phyloP scores from a whole-genome alignment of 2,888 invertebrate species.

The Liodrosophila aerea region DNA sequence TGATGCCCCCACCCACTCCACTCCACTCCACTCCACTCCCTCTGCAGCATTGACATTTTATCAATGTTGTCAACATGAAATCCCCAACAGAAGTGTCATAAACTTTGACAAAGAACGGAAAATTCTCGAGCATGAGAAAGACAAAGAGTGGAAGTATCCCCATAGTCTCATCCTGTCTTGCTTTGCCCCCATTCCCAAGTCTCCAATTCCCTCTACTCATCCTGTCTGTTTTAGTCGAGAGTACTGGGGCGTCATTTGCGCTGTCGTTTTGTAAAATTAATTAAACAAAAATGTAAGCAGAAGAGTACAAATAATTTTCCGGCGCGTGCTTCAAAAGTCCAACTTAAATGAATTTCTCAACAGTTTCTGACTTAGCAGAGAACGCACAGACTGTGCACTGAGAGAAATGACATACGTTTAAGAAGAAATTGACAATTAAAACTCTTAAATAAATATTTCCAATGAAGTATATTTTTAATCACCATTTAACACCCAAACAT shows the following conservation, averaged over 20 bases:
- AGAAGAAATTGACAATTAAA: too few species aligned
- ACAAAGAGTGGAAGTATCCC: too few species aligned
- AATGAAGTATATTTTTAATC: too few species aligned
- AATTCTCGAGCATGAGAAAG: slow-evolving; percentile 20
- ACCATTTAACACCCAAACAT: too few species aligned
- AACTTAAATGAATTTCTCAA: slow-evolving; percentile 66
- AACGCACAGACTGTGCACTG: slow-evolving; percentile 2
- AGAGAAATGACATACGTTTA: too few species aligned
- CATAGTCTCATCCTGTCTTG: slow-evolving; percentile 11
- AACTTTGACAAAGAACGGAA: slow-evolving; percentile 61
- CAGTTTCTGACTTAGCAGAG: slow-evolving; percentile 10
- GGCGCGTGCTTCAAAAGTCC: slow-evolving; percentile 62
- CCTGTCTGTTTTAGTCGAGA: slow-evolving; percentile 8
- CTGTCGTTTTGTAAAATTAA: slow-evolving; percentile 71
- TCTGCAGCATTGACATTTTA: slow-evolving; percentile 64
- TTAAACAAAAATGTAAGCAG: slow-evolving; percentile 74
- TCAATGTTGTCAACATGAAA: slow-evolving; percentile 74
- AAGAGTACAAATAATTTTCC: slow-evolving; percentile 71
- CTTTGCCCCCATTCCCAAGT: neutral
- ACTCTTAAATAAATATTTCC: too few species aligned
- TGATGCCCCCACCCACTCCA: neutral
- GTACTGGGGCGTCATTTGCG: slow-evolving; percentile 29
- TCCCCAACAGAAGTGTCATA: slow-evolving; percentile 70
- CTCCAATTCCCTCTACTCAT: neutral
- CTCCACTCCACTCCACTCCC: slow-evolving; percentile 1